phyloP scores from a whole-genome alignment of 2,797 vertebrate genomes.

The Danio choprae region DNA sequence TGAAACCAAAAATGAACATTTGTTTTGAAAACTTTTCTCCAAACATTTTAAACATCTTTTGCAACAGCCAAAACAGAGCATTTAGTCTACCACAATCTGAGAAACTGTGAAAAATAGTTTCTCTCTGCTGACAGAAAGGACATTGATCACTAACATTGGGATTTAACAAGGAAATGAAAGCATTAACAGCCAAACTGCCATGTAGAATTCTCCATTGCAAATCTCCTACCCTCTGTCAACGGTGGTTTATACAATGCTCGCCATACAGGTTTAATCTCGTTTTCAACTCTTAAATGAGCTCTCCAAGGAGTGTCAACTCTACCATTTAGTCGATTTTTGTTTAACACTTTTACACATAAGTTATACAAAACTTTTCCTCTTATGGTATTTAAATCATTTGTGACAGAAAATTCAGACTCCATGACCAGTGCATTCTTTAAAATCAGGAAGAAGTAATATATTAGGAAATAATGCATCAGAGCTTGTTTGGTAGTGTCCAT shows the following conservation, averaged over 20 bases:
- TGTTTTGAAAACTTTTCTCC: no score
- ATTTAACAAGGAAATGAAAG: no score
- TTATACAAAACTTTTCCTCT: no score
- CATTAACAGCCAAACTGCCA: neutral
- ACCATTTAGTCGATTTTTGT: neutral
- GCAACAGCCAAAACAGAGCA: no score
- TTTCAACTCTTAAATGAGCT: neutral
- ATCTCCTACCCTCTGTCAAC: neutral
- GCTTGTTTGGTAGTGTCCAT: neutral
- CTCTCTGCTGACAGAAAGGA: neutral
- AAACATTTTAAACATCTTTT: no score
- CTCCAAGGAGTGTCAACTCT: neutral
- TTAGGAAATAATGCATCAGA: no score
- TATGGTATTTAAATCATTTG: neutral
- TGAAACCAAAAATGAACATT: conserved; percentile 1
- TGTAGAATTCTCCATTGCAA: neutral
- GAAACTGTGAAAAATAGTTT: no score
- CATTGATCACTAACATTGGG: neutral
- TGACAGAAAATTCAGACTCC: neutral
- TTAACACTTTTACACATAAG: neutral
- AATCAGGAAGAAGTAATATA: no score
- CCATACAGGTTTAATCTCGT: neutral
- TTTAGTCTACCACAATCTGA: no score
- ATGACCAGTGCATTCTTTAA: neutral
- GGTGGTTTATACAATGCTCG: neutral